Percentiles rank a stretch among this genome's conserved stretches.
Conservation (phyloP, 2,888 invertebrate genomes). For the Odontomyia ornata region DNA sequence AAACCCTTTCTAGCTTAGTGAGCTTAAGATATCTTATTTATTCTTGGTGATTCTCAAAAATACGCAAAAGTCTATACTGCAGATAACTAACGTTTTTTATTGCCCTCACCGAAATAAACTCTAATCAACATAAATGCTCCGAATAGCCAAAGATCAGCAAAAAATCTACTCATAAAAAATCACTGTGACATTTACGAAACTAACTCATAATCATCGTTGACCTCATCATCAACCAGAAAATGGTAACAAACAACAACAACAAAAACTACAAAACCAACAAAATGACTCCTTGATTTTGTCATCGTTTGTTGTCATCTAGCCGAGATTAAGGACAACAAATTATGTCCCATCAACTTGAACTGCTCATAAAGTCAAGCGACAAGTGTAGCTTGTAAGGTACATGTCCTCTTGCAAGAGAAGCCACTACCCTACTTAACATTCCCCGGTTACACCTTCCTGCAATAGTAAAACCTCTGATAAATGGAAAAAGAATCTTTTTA, state of each 20-base stretch:
- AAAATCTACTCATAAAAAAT: background rate
- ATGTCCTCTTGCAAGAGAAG: background rate
- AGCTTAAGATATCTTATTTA: too few species aligned
- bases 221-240: constrained; percentile 28
- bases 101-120: too few species aligned
- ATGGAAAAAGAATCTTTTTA: constrained; percentile 34
- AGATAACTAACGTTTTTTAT: too few species aligned
- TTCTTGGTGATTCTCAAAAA: too few species aligned
- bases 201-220: constrained; percentile 44
- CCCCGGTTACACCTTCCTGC: constrained; percentile 14
- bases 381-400: background rate
- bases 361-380: constrained; percentile 41
- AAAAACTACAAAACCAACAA: too few species aligned
- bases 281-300: background rate
- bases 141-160: too few species aligned
- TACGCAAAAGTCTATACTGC: too few species aligned
- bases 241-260: too few species aligned
- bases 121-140: too few species aligned
- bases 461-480: constrained; percentile 36
- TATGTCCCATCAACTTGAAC: constrained; percentile 43
- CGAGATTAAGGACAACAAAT: constrained; percentile 46
- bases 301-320: constrained; percentile 43
- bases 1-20: too few species aligned
- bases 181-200: constrained; percentile 27
- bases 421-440: background rate